Evolutionary conservation across 37 sponge, comb jelly and placozoan genomes (phyloP).

Genomic region (Chondrilla cf. caribensis): DNA sequence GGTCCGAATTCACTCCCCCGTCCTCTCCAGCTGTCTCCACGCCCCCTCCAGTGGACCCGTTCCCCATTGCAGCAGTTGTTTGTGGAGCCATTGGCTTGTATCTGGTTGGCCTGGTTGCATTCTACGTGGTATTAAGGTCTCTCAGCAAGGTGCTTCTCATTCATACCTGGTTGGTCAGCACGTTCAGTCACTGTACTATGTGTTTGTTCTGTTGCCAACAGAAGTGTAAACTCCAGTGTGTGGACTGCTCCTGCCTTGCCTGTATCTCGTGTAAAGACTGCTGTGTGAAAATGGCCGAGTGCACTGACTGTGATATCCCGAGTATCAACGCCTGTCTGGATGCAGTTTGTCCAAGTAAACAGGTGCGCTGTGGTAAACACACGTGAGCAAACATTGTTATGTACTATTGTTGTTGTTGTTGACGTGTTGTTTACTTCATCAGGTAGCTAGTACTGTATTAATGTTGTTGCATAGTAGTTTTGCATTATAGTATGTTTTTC

Average conservation of each 20-base stretch:
- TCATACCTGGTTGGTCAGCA: too few relatives aligned
- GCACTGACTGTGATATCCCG: conserved; percentile 44
- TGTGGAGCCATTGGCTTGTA: conserved; percentile 25
- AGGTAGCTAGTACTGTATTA: too few relatives aligned
- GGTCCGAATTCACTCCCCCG: not conserved
- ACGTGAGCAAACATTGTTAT: not conserved
- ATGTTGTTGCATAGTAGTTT: too few relatives aligned
- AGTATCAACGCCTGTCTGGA: conserved; percentile 51
- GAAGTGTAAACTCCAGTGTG: not conserved
- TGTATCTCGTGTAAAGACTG: conserved; percentile 10
- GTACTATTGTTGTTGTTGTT: not conserved
- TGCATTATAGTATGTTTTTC: too few relatives aligned
- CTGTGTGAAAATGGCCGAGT: conserved; percentile 19
- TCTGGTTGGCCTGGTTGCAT: conserved; percentile 4
- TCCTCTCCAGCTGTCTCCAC: not conserved
- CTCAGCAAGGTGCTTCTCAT: too few relatives aligned
- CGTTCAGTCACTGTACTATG: too few relatives aligned
- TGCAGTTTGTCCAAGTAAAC: conserved; percentile 51
- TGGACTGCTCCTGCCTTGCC: not conserved
- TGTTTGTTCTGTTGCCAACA: too few relatives aligned
- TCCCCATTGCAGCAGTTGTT: conserved; percentile 51
- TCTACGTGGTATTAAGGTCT: not conserved
- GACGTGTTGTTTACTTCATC: not conserved
- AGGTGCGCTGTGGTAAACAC: conserved; percentile 27
- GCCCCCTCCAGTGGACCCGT: not conserved